Conservation (phyloP, 2,113 vertebrate species). For the Hydrochoerus hydrochaeris region DNA sequence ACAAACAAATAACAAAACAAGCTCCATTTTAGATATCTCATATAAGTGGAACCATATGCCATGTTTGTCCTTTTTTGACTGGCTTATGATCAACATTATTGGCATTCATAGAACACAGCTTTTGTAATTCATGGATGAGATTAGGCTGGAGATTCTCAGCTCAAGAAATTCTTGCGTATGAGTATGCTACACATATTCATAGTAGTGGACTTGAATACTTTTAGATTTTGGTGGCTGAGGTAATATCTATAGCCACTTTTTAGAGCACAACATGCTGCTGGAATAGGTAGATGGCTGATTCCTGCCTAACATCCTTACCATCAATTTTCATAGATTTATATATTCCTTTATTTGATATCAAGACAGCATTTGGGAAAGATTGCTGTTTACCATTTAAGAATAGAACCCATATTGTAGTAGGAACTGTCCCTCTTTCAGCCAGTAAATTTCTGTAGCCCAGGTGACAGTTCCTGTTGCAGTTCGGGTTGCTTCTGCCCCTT, state of each 20-base stretch:
- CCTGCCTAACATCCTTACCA: background rate
- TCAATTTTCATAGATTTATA: constrained; percentile 8
- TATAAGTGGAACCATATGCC: background rate
- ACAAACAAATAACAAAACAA: background rate
- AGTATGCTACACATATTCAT: background rate
- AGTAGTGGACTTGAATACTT: background rate
- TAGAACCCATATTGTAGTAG: background rate
- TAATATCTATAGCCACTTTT: background rate
- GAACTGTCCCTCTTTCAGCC: background rate
- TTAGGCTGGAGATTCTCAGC: background rate
- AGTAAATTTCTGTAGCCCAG: background rate
- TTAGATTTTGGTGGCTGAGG: background rate
- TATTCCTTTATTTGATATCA: background rate
- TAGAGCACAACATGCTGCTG: background rate
- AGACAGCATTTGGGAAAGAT: background rate
- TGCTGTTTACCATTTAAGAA: background rate
- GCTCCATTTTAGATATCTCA: background rate
- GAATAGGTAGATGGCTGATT: background rate
- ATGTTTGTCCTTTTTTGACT: background rate
- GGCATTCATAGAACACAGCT: background rate
- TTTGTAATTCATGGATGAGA: constrained; percentile 17
- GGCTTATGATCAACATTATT: background rate
- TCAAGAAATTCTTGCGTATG: background rate
- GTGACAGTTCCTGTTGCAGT: background rate
- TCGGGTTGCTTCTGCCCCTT: background rate